Evolutionary conservation across 2,888 invertebrate genomes (phyloP).

Genomic region (Leucophenga montana): DNA sequence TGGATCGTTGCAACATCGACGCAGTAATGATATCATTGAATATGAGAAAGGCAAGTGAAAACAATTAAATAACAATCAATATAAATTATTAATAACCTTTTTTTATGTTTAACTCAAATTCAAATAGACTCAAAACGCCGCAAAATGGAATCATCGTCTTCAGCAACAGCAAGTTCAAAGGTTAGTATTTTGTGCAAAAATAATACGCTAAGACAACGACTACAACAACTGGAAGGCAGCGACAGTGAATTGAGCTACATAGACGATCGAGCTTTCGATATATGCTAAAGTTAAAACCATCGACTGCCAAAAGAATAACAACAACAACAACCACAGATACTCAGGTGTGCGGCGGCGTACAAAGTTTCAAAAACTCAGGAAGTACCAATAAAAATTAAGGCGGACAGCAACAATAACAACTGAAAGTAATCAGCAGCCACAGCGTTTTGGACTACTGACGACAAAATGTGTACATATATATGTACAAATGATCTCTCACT

Average conservation of each 20-base stretch:
- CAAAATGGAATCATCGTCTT: constrained; percentile 84
- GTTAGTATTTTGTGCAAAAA: constrained; percentile 81
- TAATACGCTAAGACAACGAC: constrained; percentile 67
- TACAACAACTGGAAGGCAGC: constrained; percentile 48
- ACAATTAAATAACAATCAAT: neutral
- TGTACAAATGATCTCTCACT: no score
- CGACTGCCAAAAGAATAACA: constrained; percentile 34
- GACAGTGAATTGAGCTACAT: constrained; percentile 7
- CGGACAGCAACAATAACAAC: constrained; percentile 22
- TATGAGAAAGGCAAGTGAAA: constrained; percentile 77
- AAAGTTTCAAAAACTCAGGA: constrained; percentile 11
- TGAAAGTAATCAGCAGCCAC: neutral
- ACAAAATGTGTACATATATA: no score
- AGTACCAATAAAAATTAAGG: constrained; percentile 28
- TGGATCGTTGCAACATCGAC: constrained; percentile 74
- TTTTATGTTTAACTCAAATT: neutral
- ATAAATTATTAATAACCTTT: constrained; percentile 16
- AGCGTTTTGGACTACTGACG: neutral
- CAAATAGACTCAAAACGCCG: constrained; percentile 83
- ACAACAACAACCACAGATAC: constrained; percentile 36
- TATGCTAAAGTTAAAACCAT: constrained; percentile 38
- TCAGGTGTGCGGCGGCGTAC: constrained; percentile 35
- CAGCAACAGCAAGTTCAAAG: constrained; percentile 78
- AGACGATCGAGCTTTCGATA: neutral
- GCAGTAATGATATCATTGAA: constrained; percentile 76